phyloP scores from a whole-genome alignment of 2,888 invertebrate species.

The Yponomeuta malinellus region DNA sequence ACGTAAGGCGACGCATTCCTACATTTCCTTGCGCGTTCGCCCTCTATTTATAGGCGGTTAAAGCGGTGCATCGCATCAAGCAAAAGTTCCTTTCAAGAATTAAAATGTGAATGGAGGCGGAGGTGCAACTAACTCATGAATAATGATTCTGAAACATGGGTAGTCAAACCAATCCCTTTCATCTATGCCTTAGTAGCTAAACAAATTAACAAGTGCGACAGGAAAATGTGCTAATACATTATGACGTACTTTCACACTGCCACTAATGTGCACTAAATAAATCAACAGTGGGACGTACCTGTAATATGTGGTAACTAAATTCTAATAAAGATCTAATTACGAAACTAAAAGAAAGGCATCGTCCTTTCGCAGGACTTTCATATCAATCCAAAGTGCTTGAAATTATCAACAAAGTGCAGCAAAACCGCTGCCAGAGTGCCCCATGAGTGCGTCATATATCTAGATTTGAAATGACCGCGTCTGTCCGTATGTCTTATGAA shows the following conservation, averaged over 20 bases:
- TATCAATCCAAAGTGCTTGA: background rate
- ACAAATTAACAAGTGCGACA: background rate
- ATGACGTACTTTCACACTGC: background rate
- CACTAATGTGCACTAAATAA: background rate
- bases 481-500: background rate
- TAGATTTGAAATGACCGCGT: background rate
- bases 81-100: conserved; percentile 4
- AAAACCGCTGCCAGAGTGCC: background rate
- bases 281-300: no score
- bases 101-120: conserved; percentile 6
- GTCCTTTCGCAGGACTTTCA: background rate
- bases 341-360: background rate
- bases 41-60: conserved; percentile 29
- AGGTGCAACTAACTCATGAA: background rate
- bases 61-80: background rate
- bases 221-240: background rate
- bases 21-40: conserved; percentile 24
- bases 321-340: background rate
- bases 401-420: conserved; percentile 1
- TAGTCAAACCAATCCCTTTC: background rate
- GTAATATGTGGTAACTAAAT: background rate
- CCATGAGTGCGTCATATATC: background rate
- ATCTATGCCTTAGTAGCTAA: background rate
- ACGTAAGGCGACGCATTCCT: conserved; percentile 65
- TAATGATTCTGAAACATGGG: background rate